Conservation (phyloP, 2,113 vertebrate species). For the Hippopotamus amphibius region DNA sequence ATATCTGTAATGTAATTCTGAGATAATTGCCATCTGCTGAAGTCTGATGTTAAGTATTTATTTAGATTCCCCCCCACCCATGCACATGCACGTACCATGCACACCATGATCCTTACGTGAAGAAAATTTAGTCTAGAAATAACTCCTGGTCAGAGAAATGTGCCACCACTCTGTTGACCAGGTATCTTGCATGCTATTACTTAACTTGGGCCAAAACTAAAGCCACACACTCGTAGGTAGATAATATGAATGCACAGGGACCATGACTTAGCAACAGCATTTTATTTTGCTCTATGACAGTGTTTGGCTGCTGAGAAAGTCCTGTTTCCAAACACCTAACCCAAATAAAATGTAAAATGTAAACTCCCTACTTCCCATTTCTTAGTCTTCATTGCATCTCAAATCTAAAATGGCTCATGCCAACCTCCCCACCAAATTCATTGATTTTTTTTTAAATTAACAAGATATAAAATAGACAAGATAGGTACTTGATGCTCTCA, state of each 20-base stretch:
- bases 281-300: neutral
- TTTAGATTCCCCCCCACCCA: neutral
- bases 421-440: neutral
- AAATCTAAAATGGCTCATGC: neutral
- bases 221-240: neutral
- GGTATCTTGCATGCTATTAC: neutral
- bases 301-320: neutral
- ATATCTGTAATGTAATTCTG: neutral
- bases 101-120: neutral
- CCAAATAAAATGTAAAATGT: slow-evolving; percentile 7
- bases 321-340: neutral
- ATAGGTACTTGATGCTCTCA: neutral
- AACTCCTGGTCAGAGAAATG: neutral
- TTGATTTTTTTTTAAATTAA: neutral
- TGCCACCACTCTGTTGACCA: neutral
- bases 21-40: neutral
- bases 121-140: neutral
- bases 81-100: neutral
- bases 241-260: neutral
- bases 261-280: neutral
- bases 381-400: neutral
- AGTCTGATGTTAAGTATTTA: neutral
- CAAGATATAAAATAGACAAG: neutral
- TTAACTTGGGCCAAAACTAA: neutral
- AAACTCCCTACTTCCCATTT: neutral